Evolutionary conservation across 2,797 vertebrate genomes (phyloP), one percentile per base, ranked within the genome.

Genomic region (Muscicapa comitata): DNA sequence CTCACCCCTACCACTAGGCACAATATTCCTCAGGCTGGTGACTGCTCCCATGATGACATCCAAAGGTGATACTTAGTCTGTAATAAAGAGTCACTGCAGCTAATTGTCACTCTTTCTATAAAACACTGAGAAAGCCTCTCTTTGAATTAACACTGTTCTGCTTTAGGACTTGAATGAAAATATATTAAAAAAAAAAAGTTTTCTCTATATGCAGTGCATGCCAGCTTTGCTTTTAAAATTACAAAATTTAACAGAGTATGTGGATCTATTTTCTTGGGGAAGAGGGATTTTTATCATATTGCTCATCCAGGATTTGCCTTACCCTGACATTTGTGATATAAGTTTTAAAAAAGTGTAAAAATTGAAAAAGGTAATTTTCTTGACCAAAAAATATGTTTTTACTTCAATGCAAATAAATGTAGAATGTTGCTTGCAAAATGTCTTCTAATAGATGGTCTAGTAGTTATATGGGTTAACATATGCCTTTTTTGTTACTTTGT

Each of bases 241-340:
- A 95, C 92, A 97, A 98, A 98, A 97, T 97, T 96, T 96, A 97
- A 97, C 98, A 97, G 96, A 98, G 98, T 97, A 97, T 51, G 94
- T 98, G 95, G 95, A 95, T 98, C 97, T 98, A 98, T 98, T 98
- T 95, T 98, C 98, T 98, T 68, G 98, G 97, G 97, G 97, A 98
- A 98, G 94, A 98, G 98, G 97, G 98, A 97, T 98, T 98, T 99
- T 98, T 98, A 96, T 97, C 96, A 95, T 97, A 98, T 58, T 94
- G 97, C 97, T 97, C 98, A 96, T 98, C 98, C 97, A 98, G 97
- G 98, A 98, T 98, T 98, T 99, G 98, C 99, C 98, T 99, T 99
- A 99, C 98, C 98, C 98, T 98, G 98, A 98, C 98, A 98, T 98
- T 98, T 98, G 97, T 98, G 97, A 98, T 97, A 95, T 75, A 94